These are phyloP conservation scores for Choristoneura fumiferana DNA, from an alignment of 1,140 invertebrate species.

Conservation along the genomic window DNA sequence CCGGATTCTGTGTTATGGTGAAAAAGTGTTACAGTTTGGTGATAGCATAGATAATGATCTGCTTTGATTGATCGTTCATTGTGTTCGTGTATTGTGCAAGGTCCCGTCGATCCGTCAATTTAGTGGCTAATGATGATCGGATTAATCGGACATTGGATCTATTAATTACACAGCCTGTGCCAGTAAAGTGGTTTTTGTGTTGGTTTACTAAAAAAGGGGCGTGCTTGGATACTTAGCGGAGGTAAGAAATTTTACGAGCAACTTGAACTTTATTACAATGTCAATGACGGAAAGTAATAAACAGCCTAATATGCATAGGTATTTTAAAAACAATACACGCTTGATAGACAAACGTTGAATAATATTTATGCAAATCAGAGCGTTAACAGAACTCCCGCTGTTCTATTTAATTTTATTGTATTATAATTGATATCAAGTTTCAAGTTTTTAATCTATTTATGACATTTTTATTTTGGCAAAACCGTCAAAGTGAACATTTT, in stretches of 20 bases:
- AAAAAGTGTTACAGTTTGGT: conserved; percentile 11
- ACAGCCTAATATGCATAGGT: neutral
- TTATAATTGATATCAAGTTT: neutral
- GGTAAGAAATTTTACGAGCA: neutral
- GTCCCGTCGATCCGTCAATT: conserved; percentile 10
- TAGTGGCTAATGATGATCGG: conserved; percentile 11
- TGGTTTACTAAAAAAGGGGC: conserved; percentile 11
- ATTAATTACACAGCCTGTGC: conserved; percentile 15
- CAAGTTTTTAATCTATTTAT: conserved; percentile 4
- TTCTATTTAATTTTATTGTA: conserved; percentile 25
- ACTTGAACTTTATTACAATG: too few relatives aligned
- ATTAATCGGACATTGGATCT: conserved; percentile 15
- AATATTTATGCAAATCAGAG: conserved; percentile 37
- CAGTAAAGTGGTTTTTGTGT: conserved; percentile 11
- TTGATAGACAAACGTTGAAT: conserved; percentile 30
- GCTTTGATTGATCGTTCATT: neutral
- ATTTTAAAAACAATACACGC: conserved; percentile 35
- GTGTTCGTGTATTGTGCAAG: conserved; percentile 14
- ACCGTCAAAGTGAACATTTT: too few relatives aligned
- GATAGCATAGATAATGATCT: neutral
- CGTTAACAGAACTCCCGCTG: conserved; percentile 32
- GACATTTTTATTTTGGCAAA: neutral
- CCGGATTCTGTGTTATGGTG: conserved; percentile 4
- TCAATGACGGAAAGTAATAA: too few relatives aligned
- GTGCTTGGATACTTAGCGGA: conserved; percentile 7